Base-by-base conservation (phyloP, 2,113 vertebrate species). In the Hippocampus mohnikei region DNA sequence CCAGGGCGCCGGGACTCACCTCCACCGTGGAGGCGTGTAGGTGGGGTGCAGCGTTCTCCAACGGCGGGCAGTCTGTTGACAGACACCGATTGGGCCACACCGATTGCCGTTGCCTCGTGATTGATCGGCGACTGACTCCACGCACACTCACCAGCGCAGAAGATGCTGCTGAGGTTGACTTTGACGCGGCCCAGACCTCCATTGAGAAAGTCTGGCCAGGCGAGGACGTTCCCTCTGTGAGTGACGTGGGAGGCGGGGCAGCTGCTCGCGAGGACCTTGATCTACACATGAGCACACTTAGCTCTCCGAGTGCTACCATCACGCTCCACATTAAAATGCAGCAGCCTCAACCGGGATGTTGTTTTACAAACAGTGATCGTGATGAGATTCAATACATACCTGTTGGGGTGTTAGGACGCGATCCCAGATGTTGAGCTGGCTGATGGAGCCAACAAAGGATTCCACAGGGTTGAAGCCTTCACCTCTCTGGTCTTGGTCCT, bases 361-460 rank as follows among this genome's bases (percentile, higher is more conserved):
- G 33, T 37, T 37, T 37, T 37, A 37, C 33, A 1, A 37, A 6
- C 33, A 6, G 33, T 37, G 33, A 37, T 6, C 6, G 0, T 5
- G 3, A 15, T 27, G 23, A 58, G 12, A 13, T 27, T 58, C 21
- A 12, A 13, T 33, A 60, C 13, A 58, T 60, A 85, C 97, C 94
- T 98, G 95, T 78, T 96, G 94, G 75, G 94, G 92, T 55, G 94
- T 92, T 46, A 98, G 93, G 69, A 95, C 94, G n/a, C 92, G 90
- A 85, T 98, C 93, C 97, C 97, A 99, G 80, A 99, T 95, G 89
- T 98, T 96, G 70, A 99, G 94, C 62, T 98, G 97, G 89, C 96
- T 98, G 81, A 99, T 86, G 72, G 95, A 97, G 18, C 97, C 97
- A 50, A 99, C 95, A 70, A 99, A 99, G 70, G 97, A 99, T 85